Evolutionary conservation across 2,113 vertebrate genomes (phyloP).

Genomic region (Thamnophis sirtalis): DNA sequence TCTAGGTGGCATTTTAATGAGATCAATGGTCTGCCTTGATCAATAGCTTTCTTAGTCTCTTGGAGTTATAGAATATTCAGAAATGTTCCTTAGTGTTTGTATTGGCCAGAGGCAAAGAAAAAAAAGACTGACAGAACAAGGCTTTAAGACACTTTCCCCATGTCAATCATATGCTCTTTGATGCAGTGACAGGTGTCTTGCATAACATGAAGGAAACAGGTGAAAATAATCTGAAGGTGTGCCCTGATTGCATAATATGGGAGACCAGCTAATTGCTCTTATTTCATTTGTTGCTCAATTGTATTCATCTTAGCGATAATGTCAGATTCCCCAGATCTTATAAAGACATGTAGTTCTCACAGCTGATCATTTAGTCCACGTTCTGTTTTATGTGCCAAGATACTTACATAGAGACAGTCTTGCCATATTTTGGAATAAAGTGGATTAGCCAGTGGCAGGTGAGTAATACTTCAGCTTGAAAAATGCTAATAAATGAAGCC

Average conservation of each 20-base stretch:
- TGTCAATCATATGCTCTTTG: slow-evolving; percentile 50
- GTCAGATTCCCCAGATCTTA: background rate
- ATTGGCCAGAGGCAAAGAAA: slow-evolving; percentile 29
- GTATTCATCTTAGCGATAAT: background rate
- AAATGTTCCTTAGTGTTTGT: slow-evolving; percentile 45
- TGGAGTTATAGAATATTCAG: slow-evolving; percentile 25
- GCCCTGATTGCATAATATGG: slow-evolving; percentile 9
- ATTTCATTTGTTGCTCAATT: background rate
- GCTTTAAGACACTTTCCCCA: slow-evolving; percentile 30
- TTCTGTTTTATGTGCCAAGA: background rate
- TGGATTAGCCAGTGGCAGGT: background rate
- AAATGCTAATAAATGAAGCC: slow-evolving; percentile 27
- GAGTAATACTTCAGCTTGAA: slow-evolving; percentile 27
- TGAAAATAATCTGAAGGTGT: background rate
- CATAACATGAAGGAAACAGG: slow-evolving; percentile 38
- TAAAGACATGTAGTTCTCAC: background rate
- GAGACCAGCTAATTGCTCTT: background rate
- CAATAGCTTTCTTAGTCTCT: slow-evolving; percentile 41
- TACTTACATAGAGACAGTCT: slow-evolving; percentile 16
- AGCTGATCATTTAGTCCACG: background rate
- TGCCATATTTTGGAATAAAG: background rate
- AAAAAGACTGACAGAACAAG: slow-evolving; percentile 51
- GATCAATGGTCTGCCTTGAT: background rate
- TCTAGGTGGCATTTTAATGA: background rate
- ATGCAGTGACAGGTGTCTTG: slow-evolving; percentile 60